These are phyloP conservation scores for Sebastes nivosus DNA, from an alignment of 2,797 vertebrate genomes.

Conservation along the genomic window DNA sequence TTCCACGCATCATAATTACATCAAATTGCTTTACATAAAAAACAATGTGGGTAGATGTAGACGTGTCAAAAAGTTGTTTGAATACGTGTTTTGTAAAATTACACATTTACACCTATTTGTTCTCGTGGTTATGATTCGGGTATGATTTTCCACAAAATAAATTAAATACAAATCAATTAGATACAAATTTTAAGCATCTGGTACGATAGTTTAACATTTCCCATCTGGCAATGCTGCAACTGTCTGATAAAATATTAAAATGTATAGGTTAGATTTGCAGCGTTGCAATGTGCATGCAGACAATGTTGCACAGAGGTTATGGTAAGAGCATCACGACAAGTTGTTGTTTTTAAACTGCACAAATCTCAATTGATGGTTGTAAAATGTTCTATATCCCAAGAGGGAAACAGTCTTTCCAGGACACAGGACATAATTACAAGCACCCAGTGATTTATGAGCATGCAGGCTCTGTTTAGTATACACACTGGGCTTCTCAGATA, in stretches of 20 bases:
- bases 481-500: not conserved
- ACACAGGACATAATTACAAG: constrained; percentile 29
- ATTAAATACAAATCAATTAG: too few relatives aligned
- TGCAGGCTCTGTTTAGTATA: constrained; percentile 1
- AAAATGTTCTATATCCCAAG: constrained; percentile 15
- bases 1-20: too few relatives aligned
- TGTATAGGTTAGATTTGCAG: not conserved
- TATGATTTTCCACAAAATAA: too few relatives aligned
- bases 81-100: too few relatives aligned
- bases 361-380: constrained; percentile 14
- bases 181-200: too few relatives aligned
- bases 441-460: constrained; percentile 15
- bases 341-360: not conserved
- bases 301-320: not conserved
- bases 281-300: not conserved
- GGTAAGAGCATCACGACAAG: not conserved
- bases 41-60: too few relatives aligned
- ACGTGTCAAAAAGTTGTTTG: too few relatives aligned
- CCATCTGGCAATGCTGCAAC: not conserved
- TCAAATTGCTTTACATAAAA: too few relatives aligned
- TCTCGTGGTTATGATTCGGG: too few relatives aligned
- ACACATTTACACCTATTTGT: too few relatives aligned
- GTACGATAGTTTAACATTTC: too few relatives aligned
- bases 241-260: too few relatives aligned
- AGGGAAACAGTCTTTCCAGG: not conserved